These are phyloP conservation scores for Cinclus mexicanus DNA, from an alignment of 2,113 vertebrate genomes.

Conservation along the genomic window DNA sequence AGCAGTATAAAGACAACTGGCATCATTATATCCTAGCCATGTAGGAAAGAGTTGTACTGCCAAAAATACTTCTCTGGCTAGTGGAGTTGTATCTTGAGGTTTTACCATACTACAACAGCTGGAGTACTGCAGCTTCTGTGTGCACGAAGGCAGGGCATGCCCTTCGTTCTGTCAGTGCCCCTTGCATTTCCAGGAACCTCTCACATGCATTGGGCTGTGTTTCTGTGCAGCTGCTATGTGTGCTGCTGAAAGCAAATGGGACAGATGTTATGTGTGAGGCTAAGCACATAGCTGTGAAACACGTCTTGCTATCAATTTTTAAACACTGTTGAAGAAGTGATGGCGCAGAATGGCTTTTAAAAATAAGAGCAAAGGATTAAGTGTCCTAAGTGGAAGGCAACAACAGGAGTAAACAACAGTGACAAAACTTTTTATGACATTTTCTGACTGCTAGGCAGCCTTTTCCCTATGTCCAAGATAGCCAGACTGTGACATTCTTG, in stretches of 20 bases:
- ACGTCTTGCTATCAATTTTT: background rate
- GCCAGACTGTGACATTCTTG: background rate
- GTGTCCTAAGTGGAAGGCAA: background rate
- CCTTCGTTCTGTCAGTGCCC: rapidly evolving
- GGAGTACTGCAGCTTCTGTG: background rate
- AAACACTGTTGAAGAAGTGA: background rate
- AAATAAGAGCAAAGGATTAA: background rate
- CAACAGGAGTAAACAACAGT: background rate
- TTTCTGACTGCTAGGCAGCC: background rate
- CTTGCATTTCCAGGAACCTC: background rate
- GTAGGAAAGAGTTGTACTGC: background rate
- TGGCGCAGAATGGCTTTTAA: background rate
- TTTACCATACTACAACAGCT: background rate
- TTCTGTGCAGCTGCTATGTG: background rate
- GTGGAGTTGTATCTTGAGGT: background rate
- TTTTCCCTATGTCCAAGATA: background rate
- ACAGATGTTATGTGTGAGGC: background rate
- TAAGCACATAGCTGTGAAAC: background rate
- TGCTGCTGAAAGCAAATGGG: background rate
- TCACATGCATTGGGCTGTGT: rapidly evolving
- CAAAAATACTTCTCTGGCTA: background rate
- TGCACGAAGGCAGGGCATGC: rapidly evolving
- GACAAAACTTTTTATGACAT: background rate
- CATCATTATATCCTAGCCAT: background rate
- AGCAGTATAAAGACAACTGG: background rate